A percentile compares a stretch with the other conserved stretches of the same genome.
Evolutionary conservation across 2,888 invertebrate genomes (phyloP).

Genomic region (Sepioteuthis lessoniana): DNA sequence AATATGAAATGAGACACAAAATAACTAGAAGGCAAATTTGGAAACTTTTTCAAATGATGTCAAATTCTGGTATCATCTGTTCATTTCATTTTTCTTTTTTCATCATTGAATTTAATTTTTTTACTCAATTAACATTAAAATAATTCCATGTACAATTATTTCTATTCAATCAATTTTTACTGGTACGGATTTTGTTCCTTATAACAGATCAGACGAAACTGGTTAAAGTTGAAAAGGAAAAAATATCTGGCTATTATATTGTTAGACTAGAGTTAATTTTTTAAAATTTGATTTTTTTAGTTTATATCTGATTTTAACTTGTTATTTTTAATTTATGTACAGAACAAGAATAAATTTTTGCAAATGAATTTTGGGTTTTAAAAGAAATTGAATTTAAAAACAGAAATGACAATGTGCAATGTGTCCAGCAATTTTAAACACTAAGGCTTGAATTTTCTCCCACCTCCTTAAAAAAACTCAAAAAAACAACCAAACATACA

Average conservation of each 20-base stretch:
- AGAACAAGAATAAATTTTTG: neutral
- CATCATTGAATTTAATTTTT: neutral
- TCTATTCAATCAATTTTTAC: neutral
- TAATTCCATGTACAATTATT: neutral
- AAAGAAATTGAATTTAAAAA: neutral
- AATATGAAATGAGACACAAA: neutral
- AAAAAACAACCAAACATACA: too few relatives aligned
- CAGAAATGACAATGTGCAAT: slow-evolving; percentile 33
- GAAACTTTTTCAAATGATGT: neutral
- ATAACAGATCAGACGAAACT: neutral
- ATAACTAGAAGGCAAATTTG: neutral
- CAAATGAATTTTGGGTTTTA: neutral
- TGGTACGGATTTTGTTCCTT: neutral
- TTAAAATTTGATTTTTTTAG: neutral
- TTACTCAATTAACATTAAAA: neutral
- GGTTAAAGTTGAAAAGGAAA: neutral
- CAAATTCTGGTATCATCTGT: neutral
- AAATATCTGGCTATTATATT: neutral
- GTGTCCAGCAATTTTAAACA: neutral
- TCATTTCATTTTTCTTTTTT: neutral
- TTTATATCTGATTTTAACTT: neutral
- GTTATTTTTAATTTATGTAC: neutral
- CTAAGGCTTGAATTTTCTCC: neutral
- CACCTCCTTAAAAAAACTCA: neutral
- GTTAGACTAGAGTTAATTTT: neutral